These are phyloP conservation scores for Stenichneumon culpator DNA, from an alignment of 2,888 invertebrate genomes.

Conservation along the genomic window DNA sequence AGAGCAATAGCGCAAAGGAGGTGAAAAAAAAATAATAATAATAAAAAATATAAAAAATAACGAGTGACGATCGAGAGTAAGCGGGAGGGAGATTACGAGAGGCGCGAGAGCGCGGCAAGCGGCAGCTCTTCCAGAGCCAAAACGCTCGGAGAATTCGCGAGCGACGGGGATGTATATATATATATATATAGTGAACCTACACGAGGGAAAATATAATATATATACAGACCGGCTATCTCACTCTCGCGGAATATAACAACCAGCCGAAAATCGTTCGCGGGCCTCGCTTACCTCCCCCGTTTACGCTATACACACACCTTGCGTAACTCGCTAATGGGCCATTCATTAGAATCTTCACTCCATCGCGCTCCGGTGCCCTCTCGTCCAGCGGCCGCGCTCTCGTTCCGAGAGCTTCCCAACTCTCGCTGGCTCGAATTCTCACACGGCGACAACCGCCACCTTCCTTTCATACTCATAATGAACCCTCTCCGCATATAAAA, in stretches of 20 bases:
- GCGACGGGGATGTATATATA: slow-evolving; percentile 20
- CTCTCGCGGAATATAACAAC: slow-evolving; percentile 31
- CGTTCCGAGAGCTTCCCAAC: slow-evolving; percentile 5
- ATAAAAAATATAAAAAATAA: neutral
- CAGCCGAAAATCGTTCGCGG: slow-evolving; percentile 64
- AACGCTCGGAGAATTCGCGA: slow-evolving; percentile 46
- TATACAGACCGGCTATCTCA: slow-evolving; percentile 23
- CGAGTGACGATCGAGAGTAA: slow-evolving; percentile 33
- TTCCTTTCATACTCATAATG: slow-evolving; percentile 44
- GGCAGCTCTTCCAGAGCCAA: slow-evolving; percentile 16
- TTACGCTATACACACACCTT: slow-evolving; percentile 64
- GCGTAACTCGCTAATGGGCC: slow-evolving; percentile 73
- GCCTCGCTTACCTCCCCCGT: slow-evolving; percentile 54
- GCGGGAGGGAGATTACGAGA: slow-evolving; percentile 34
- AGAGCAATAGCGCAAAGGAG: slow-evolving; percentile 25
- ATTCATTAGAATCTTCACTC: slow-evolving; percentile 71
- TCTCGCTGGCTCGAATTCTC: slow-evolving; percentile 53
- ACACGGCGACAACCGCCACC: slow-evolving; percentile 44
- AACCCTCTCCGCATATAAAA: slow-evolving; percentile 27
- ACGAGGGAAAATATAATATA: slow-evolving; percentile 2
- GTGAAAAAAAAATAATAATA: slow-evolving; percentile 34
- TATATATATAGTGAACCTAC: neutral
- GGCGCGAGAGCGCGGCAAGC: neutral
- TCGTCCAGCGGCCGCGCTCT: slow-evolving; percentile 4
- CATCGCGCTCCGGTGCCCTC: slow-evolving; percentile 18